Percentiles rank a stretch among this genome's conserved stretches.
phyloP scores from a whole-genome alignment of 2,113 vertebrate genomes.

The Laticauda colubrina region DNA sequence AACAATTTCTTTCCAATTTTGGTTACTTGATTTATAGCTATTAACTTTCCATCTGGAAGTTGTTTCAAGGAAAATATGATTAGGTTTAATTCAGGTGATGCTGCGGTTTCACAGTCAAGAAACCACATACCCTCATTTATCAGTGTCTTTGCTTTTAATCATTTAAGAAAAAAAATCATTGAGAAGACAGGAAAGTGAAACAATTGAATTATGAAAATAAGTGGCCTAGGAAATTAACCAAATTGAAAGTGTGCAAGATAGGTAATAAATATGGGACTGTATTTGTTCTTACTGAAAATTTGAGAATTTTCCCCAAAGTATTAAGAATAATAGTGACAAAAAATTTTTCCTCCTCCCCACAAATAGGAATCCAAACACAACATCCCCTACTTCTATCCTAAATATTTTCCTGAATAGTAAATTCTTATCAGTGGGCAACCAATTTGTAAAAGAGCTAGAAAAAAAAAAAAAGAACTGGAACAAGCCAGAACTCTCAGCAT shows the following conservation, averaged over 20 bases:
- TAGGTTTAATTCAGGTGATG: conserved; percentile 17
- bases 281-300: conserved; percentile 24
- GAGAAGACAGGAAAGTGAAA: conserved; percentile 29
- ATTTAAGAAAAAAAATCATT: not conserved
- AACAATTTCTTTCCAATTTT: not conserved
- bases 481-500: not conserved
- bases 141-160: conserved; percentile 13
- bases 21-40: not conserved
- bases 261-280: conserved; percentile 41
- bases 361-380: conserved; percentile 17
- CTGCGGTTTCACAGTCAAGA: not conserved
- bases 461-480: not conserved
- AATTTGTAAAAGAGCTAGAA: not conserved
- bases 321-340: conserved; percentile 29
- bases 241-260: conserved; percentile 36
- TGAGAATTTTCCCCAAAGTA: conserved; percentile 36
- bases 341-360: not conserved
- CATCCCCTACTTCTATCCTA: not conserved
- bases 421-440: not conserved
- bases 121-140: conserved; percentile 6
- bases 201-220: conserved; percentile 28
- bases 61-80: not conserved
- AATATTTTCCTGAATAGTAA: not conserved
- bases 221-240: conserved; percentile 42
- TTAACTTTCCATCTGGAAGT: not conserved